These are phyloP conservation scores for Tenrec ecaudatus DNA, from an alignment of 2,113 vertebrate genomes.

Conservation along the genomic window DNA sequence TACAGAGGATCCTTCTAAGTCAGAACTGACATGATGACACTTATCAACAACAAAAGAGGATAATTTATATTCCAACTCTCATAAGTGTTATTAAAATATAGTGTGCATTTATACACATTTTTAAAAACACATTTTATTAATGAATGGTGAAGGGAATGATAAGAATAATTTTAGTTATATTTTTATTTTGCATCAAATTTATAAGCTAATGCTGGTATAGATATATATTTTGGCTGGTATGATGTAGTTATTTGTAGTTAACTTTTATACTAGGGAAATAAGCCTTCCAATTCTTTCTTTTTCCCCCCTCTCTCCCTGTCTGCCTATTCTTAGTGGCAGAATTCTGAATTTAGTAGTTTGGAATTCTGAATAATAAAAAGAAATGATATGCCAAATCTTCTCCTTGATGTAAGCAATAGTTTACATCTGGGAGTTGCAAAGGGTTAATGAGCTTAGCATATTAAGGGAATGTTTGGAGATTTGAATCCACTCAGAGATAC, in stretches of 20 bases:
- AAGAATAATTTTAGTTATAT: background rate
- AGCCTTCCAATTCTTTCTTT: background rate
- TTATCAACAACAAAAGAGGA: no score
- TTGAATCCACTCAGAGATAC: background rate
- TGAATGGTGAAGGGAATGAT: background rate
- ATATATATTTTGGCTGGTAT: background rate
- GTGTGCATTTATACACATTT: background rate
- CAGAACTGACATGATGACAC: no score
- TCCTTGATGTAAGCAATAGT: background rate
- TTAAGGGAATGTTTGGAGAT: background rate
- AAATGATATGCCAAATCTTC: background rate
- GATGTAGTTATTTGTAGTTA: background rate
- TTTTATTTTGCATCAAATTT: constrained; percentile 25
- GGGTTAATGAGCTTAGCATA: background rate
- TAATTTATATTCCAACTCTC: no score
- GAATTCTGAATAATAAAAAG: background rate
- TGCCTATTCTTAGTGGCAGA: background rate
- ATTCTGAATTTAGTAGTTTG: constrained; percentile 3
- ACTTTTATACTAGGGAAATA: background rate
- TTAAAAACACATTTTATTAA: background rate
- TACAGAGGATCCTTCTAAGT: no score
- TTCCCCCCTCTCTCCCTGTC: background rate
- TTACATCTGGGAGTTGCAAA: background rate
- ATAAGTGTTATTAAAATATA: no score
- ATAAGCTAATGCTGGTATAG: background rate